These are phyloP conservation scores for Anastrepha obliqua DNA, from an alignment of 1,140 invertebrate species.

Conservation along the genomic window DNA sequence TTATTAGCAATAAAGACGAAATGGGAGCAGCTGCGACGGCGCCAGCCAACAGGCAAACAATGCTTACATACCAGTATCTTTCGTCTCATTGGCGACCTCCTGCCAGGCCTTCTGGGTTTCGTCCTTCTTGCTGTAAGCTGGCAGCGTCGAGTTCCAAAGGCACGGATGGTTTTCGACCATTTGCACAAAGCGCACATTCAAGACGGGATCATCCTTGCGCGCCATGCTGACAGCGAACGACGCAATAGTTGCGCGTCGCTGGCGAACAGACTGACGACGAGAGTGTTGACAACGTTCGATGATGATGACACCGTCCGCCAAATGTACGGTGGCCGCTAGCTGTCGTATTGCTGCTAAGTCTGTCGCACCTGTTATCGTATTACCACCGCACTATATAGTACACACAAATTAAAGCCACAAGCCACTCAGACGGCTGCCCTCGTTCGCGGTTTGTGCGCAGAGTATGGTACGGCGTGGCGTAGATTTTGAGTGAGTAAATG, in stretches of 20 bases:
- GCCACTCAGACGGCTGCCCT: constrained; percentile 27
- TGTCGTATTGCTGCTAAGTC: not conserved
- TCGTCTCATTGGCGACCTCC: constrained; percentile 71
- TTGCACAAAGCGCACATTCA: constrained; percentile 72
- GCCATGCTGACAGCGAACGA: constrained; percentile 59
- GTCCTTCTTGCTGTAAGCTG: constrained; percentile 72
- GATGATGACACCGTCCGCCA: constrained; percentile 17
- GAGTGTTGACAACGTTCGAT: constrained; percentile 21
- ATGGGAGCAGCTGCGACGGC: constrained; percentile 44
- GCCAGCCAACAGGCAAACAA: constrained; percentile 62
- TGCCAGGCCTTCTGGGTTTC: constrained; percentile 71
- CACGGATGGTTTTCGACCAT: constrained; percentile 68
- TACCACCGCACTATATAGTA: constrained; percentile 11
- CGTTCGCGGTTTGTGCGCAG: constrained; percentile 6
- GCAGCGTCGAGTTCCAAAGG: constrained; percentile 70
- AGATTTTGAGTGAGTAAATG: not conserved
- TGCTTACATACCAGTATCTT: constrained; percentile 67
- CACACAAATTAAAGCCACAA: constrained; percentile 31
- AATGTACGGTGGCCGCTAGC: constrained; percentile 48
- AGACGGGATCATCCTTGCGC: constrained; percentile 73
- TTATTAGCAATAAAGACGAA: constrained; percentile 51
- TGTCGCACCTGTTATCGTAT: constrained; percentile 37
- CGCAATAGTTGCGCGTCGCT: constrained; percentile 17
- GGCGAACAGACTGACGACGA: constrained; percentile 14
- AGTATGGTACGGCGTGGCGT: not conserved